A percentile compares a stretch with the other conserved stretches of the same genome.
These are phyloP conservation scores for Drosophila anomalata DNA, from an alignment of 2,888 invertebrate species.

Conservation along the genomic window DNA sequence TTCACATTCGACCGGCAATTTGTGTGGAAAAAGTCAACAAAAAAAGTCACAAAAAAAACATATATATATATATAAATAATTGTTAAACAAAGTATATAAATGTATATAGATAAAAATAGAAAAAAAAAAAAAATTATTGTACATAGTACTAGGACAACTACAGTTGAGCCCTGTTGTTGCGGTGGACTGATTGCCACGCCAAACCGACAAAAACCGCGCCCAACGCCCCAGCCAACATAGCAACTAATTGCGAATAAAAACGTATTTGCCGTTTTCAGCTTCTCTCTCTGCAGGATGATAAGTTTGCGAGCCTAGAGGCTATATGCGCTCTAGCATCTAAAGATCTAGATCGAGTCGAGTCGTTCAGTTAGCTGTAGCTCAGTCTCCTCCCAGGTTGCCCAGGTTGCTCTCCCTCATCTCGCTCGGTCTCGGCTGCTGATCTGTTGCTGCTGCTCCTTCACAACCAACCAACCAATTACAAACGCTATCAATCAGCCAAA, in stretches of 20 bases:
- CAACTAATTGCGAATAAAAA: constrained; percentile 67
- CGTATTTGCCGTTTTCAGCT: constrained; percentile 83
- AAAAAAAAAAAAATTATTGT: constrained; percentile 40
- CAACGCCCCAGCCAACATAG: constrained; percentile 66
- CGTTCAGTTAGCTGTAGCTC: constrained; percentile 58
- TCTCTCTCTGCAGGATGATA: constrained; percentile 83
- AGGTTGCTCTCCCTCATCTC: constrained; percentile 29
- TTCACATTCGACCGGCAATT: constrained; percentile 74
- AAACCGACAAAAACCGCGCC: constrained; percentile 49
- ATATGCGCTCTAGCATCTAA: constrained; percentile 53
- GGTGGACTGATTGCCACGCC: constrained; percentile 54
- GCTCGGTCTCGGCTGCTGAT: constrained; percentile 32
- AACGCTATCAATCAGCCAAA: constrained; percentile 5
- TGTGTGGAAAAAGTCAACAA: constrained; percentile 82
- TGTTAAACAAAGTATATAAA: constrained; percentile 15
- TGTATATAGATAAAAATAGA: constrained; percentile 37
- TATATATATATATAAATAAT: not conserved
- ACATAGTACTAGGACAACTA: constrained; percentile 35
- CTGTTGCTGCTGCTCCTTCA: constrained; percentile 49
- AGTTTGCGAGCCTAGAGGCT: constrained; percentile 65
- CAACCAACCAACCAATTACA: constrained; percentile 2
- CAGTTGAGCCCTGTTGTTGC: constrained; percentile 75
- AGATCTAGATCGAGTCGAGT: constrained; percentile 42
- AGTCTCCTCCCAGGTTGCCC: constrained; percentile 33
- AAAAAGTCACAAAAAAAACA: constrained; percentile 9